Conservation (phyloP, 2,888 invertebrate species). For the Agrilus mali region DNA sequence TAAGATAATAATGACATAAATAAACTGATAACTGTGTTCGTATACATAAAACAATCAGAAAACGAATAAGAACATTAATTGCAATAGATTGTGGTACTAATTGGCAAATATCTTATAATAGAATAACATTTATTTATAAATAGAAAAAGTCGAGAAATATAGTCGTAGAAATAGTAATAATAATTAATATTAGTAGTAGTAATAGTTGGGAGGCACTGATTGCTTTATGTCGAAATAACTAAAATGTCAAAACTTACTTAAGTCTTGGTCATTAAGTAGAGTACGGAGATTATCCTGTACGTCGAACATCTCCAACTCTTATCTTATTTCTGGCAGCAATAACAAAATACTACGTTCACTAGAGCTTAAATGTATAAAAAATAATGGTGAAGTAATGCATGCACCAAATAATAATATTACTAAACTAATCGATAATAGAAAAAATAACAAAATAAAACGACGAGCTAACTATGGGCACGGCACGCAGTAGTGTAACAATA, state of each 20-base stretch:
- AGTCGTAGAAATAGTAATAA: not conserved
- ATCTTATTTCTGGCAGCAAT: slow-evolving; percentile 40
- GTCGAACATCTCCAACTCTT: slow-evolving; percentile 8
- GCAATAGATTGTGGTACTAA: too few relatives aligned
- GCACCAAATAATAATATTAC: slow-evolving; percentile 29
- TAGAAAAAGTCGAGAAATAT: slow-evolving; percentile 2
- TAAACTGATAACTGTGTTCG: slow-evolving; percentile 16
- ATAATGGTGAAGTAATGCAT: slow-evolving; percentile 31
- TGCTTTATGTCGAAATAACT: too few relatives aligned
- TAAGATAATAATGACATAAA: slow-evolving; percentile 25
- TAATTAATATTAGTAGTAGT: not conserved
- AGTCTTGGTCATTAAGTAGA: slow-evolving; percentile 14
- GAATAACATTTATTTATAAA: slow-evolving; percentile 2
- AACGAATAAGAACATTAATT: too few relatives aligned
- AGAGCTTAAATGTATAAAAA: slow-evolving; percentile 28
- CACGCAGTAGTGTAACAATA: slow-evolving; percentile 26
- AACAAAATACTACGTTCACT: slow-evolving; percentile 33
- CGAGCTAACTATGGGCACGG: slow-evolving; percentile 26
- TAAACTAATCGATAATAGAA: slow-evolving; percentile 16
- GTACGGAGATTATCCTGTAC: slow-evolving; percentile 8
- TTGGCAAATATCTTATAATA: not conserved
- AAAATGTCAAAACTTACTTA: not conserved
- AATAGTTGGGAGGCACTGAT: too few relatives aligned
- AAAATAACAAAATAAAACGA: slow-evolving; percentile 27
- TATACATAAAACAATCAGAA: slow-evolving; percentile 6